A percentile compares a stretch with the other conserved stretches of the same genome.
Evolutionary conservation across 2,113 vertebrate genomes (phyloP).

Genomic region (Butorides virescens): DNA sequence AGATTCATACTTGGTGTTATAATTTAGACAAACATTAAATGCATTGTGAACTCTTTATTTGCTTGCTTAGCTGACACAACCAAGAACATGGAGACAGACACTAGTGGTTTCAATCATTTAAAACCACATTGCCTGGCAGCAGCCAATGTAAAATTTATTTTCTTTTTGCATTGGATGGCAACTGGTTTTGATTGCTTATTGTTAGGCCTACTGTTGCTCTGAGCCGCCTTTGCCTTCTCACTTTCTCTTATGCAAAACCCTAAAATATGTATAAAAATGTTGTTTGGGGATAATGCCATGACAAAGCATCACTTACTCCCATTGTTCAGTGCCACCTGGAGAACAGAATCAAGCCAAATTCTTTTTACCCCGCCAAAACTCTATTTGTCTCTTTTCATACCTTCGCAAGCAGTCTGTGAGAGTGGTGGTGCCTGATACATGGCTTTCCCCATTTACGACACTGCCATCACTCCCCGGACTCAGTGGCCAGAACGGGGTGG

Average conservation of each 20-base stretch:
- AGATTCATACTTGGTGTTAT: neutral
- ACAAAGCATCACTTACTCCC: neutral
- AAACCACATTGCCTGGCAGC: neutral
- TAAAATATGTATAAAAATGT: fast-evolving
- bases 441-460: slow-evolving; percentile 93
- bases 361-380: fast-evolving
- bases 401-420: slow-evolving; percentile 97
- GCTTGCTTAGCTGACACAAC: neutral
- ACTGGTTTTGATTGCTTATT: neutral
- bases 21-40: neutral
- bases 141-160: neutral
- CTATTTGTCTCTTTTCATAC: slow-evolving; percentile 50
- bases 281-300: neutral
- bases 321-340: neutral
- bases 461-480: slow-evolving; percentile 93
- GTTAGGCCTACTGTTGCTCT: neutral
- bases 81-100: neutral
- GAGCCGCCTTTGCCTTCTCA: neutral
- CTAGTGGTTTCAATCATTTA: neutral
- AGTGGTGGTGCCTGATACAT: slow-evolving; percentile 90
- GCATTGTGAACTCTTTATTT: neutral
- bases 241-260: neutral
- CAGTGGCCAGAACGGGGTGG: slow-evolving; percentile 97
- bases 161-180: neutral
- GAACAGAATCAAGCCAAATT: neutral